Percentiles rank a stretch among this genome's conserved stretches.
These are phyloP conservation scores for Perca flavescens DNA, from an alignment of 2,113 vertebrate species.

Conservation along the genomic window DNA sequence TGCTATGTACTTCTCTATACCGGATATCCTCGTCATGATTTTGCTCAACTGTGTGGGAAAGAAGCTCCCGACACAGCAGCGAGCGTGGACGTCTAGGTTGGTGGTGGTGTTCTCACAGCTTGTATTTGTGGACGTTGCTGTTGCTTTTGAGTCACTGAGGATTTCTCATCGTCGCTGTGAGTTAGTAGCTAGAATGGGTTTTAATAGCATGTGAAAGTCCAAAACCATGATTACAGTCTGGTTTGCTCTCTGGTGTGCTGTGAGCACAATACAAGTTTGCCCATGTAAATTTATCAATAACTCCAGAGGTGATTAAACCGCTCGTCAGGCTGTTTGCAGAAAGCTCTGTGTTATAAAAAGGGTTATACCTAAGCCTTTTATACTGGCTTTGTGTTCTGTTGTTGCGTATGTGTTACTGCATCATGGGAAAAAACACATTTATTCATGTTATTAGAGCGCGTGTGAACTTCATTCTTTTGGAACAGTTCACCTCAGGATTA, in stretches of 20 bases:
- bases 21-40: conserved; percentile 47
- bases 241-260: background rate
- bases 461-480: conserved; percentile 29
- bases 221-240: conserved; percentile 18
- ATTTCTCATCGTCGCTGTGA: conserved; percentile 23
- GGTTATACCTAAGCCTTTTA: conserved; percentile 14
- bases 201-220: conserved; percentile 17
- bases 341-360: conserved; percentile 1
- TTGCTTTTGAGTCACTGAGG: conserved; percentile 43
- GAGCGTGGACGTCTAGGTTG: conserved; percentile 31
- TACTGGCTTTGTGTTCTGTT: background rate
- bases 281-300: conserved; percentile 36
- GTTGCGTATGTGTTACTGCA: background rate
- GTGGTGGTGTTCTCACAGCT: conserved; percentile 53
- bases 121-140: conserved; percentile 38
- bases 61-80: conserved; percentile 54
- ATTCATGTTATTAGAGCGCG: conserved; percentile 10
- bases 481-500: conserved; percentile 33
- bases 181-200: conserved; percentile 16
- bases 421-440: conserved; percentile 6
- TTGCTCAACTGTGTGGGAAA: conserved; percentile 54
- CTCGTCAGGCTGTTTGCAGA: background rate
- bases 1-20: conserved; percentile 40
- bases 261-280: conserved; percentile 30
- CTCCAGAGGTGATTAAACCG: conserved; percentile 22